Conservation (phyloP, 2,888 invertebrate genomes). For the Rugalucina vietnamica region DNA sequence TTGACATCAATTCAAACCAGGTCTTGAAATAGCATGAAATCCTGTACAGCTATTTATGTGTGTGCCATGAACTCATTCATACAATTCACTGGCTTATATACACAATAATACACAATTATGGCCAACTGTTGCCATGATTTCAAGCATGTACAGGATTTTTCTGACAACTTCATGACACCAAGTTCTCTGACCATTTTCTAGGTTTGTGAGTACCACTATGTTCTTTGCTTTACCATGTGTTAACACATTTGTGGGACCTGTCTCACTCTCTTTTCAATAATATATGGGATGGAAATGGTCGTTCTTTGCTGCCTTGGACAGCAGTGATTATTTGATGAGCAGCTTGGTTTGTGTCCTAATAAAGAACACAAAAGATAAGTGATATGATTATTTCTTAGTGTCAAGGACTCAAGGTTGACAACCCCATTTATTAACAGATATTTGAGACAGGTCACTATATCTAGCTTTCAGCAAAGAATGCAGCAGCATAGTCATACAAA, state of each 20-base stretch:
- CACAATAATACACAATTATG: too few relatives aligned
- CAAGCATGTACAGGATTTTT: slow-evolving; percentile 5
- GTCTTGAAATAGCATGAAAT: slow-evolving; percentile 6
- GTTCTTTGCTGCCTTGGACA: too few relatives aligned
- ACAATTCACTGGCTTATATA: not conserved
- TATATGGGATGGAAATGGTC: too few relatives aligned
- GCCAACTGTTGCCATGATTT: not conserved
- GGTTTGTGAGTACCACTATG: not conserved
- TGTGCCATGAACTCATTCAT: not conserved
- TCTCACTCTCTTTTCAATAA: too few relatives aligned
- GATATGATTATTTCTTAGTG: too few relatives aligned
- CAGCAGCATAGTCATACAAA: not conserved
- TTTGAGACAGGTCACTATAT: too few relatives aligned
- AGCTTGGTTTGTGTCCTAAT: too few relatives aligned
- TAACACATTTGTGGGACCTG: not conserved
- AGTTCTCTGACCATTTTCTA: slow-evolving; percentile 2
- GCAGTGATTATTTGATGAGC: too few relatives aligned
- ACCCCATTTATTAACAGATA: too few relatives aligned
- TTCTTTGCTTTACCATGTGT: not conserved
- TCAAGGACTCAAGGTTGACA: too few relatives aligned
- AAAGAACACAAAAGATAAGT: too few relatives aligned
- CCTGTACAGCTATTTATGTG: not conserved
- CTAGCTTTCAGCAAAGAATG: not conserved
- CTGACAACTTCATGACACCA: not conserved
- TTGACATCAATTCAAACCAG: not conserved